Evolutionary conservation across 2,888 invertebrate species (phyloP), one percentile per base, ranked within the genome.

Genomic region (Polylopha cassiicola): DNA sequence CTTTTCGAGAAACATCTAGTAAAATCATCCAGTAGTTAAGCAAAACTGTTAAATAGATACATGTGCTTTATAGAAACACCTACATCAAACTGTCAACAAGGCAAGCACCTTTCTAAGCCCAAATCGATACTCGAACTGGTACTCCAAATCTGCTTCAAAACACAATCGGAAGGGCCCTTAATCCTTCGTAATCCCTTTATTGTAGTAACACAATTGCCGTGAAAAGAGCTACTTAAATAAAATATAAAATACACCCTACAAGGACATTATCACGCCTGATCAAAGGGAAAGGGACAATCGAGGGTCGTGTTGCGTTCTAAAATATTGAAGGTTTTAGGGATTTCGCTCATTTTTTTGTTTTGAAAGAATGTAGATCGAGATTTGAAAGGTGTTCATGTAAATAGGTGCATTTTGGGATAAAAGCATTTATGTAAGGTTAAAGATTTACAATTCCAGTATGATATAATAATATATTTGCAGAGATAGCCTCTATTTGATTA

Each of bases 161-260:
- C 44, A 70, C 65, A 73, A 73, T 61, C 44, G 41, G 48, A 64
- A 65, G 65, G 71, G 64, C 46, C 53, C 65, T 75, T 76, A 77
- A 72, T 74, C 66, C 56, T 39, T 44, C 59, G 60, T 76, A 76
- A 78, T 73, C 79, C 74, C 48, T 47, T 64, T 66, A 76, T 78
- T 78, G 76, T 76, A 50, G 57, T 58, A 51, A 66, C 70, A 78
- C 79, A 79, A 79, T 78, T 77, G 79, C 73, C 76, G 76, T 76
- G 78, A 78, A 77, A 76, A 77, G 76, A 72, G 75, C 73, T 73
- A 75, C 75, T 76, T 71, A 73, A n/a, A 66, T 56, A 56, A 49
- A 49, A 50, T 32, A 31, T 11, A n/a, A n/a, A n/a, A 30, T 18
- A 52, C 53, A 53, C 52, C 50, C 53, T 50, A 54, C 62, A 54